Conservation (phyloP, 2,888 invertebrate species). For the Sphaerophoria taeniata region DNA sequence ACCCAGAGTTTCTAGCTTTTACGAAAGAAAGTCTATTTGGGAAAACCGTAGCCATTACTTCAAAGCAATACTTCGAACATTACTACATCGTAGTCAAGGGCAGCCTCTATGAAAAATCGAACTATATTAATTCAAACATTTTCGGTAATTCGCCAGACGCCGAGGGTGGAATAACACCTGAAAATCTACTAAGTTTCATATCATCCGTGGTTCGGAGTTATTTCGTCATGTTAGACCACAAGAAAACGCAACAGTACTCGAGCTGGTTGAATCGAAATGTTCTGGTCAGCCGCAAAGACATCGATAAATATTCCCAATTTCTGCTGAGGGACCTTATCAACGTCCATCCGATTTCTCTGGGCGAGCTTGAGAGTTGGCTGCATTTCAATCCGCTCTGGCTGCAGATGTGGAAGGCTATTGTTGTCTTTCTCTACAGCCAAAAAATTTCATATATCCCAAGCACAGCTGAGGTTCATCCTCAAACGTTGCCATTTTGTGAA, state of each 20-base stretch:
- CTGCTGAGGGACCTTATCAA: conserved; percentile 43
- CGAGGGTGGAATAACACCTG: conserved; percentile 52
- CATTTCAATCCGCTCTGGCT: conserved; percentile 60
- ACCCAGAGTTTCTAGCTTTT: conserved; percentile 37
- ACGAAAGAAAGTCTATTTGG: conserved; percentile 40
- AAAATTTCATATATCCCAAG: neutral
- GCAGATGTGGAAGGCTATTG: conserved; percentile 48
- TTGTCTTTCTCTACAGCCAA: conserved; percentile 47
- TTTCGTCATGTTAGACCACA: conserved; percentile 50
- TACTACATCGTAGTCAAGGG: conserved; percentile 56
- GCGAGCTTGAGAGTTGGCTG: conserved; percentile 62
- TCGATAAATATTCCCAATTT: conserved; percentile 53
- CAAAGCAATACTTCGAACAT: conserved; percentile 49
- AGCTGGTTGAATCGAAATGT: conserved; percentile 52
- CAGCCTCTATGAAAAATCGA: conserved; percentile 52
- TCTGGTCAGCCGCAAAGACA: conserved; percentile 30
- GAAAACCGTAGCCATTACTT: conserved; percentile 33
- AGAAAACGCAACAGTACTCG: conserved; percentile 52
- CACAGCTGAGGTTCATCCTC: conserved; percentile 11
- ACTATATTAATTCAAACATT: conserved; percentile 50
- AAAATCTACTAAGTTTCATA: conserved; percentile 34
- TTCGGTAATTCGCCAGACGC: conserved; percentile 54
- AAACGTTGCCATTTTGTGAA: conserved; percentile 50
- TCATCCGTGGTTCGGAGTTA: conserved; percentile 60
- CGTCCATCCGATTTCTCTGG: conserved; percentile 51